These are phyloP conservation scores for Acrobasis suavella DNA, from an alignment of 2,888 invertebrate genomes.

Conservation along the genomic window DNA sequence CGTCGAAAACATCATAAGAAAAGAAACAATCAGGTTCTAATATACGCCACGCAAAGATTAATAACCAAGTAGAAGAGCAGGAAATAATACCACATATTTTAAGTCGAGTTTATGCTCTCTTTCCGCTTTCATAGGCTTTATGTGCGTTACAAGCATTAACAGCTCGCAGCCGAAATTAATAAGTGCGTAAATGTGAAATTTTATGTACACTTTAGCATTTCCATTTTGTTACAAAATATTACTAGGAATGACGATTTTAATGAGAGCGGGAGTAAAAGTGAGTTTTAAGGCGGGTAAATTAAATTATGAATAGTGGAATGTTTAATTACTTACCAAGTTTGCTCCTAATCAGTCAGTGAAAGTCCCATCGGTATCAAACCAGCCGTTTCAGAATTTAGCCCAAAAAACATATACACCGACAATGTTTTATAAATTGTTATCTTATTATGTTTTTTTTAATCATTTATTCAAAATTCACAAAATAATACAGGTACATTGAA, in stretches of 20 bases:
- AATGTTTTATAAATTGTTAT: no score
- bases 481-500: no score
- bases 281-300: not conserved
- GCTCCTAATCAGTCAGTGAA: no score
- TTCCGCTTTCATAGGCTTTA: constrained; percentile 19
- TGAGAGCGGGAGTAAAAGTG: not conserved
- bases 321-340: no score
- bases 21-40: constrained; percentile 2
- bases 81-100: constrained; percentile 19
- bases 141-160: constrained; percentile 17
- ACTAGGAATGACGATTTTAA: not conserved
- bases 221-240: not conserved
- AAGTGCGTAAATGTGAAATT: constrained; percentile 15
- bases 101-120: constrained; percentile 13
- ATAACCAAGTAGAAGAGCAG: constrained; percentile 1
- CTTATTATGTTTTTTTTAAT: no score
- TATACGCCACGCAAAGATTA: constrained; percentile 13
- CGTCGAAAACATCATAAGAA: not conserved
- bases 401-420: no score
- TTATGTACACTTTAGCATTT: constrained; percentile 5
- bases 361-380: no score
- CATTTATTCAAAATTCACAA: no score
- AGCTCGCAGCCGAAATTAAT: constrained; percentile 18
- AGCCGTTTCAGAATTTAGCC: no score
- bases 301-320: not conserved